These are phyloP conservation scores for Ranitomeya variabilis DNA, from an alignment of 2,113 vertebrate species.

Conservation along the genomic window DNA sequence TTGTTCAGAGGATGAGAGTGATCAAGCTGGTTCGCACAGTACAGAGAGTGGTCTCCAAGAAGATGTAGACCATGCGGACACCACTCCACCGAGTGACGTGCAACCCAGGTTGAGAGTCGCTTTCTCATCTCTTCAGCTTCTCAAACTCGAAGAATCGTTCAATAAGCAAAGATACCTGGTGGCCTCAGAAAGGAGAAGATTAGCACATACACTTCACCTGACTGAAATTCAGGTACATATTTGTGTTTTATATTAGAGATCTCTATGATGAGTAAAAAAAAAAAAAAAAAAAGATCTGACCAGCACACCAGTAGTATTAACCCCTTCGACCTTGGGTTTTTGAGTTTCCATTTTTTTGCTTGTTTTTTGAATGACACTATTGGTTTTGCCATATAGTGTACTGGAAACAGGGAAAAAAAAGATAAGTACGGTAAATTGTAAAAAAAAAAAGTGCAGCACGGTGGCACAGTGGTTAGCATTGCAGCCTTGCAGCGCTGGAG, in stretches of 20 bases:
- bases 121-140: constrained; percentile 78
- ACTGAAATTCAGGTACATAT: constrained; percentile 79
- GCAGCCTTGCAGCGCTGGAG: too few species aligned
- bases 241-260: background rate
- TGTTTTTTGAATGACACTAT: too few species aligned
- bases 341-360: too few species aligned
- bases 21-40: constrained; percentile 60
- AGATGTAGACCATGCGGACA: constrained; percentile 1
- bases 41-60: constrained; percentile 55
- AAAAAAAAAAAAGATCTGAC: too few species aligned
- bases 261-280: too few species aligned
- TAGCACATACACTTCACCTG: constrained; percentile 74
- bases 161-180: constrained; percentile 78
- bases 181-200: constrained; percentile 72
- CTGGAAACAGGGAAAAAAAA: too few species aligned
- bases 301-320: too few species aligned
- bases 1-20: constrained; percentile 60
- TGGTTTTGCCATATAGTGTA: too few species aligned
- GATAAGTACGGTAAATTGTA: too few species aligned
- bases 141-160: constrained; percentile 79
- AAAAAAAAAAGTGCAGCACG: too few species aligned
- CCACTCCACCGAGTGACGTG: background rate
- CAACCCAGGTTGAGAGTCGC: constrained; percentile 74
- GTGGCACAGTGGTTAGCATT: too few species aligned
- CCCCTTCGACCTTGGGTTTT: too few species aligned